A percentile compares a stretch with the other conserved stretches of the same genome.
Evolutionary conservation across 2,113 vertebrate genomes (phyloP).

Genomic region (Mandrillus leucophaeus): DNA sequence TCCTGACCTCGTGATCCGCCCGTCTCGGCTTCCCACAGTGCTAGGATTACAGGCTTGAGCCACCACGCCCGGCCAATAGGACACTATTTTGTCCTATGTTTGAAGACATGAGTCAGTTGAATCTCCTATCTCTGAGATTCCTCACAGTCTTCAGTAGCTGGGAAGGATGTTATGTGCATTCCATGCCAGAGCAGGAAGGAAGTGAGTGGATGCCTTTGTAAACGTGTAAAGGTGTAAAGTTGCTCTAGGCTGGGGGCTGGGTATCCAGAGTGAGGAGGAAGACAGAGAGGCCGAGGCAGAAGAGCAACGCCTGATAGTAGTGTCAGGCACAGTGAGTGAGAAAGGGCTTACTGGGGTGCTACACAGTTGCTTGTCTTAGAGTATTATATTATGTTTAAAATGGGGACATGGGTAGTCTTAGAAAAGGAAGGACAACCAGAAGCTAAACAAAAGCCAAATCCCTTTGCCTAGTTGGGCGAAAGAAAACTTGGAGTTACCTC

Average conservation of each 20-base stretch:
- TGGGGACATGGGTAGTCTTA: not conserved
- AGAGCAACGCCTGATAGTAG: not conserved
- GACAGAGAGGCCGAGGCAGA: not conserved
- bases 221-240: too few relatives aligned
- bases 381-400: not conserved
- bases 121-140: not conserved
- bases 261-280: not conserved
- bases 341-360: not conserved
- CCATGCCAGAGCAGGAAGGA: not conserved
- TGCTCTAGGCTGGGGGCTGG: not conserved
- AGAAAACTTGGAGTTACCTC: not conserved
- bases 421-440: not conserved
- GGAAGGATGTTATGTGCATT: not conserved
- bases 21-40: too few relatives aligned
- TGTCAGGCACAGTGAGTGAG: not conserved
- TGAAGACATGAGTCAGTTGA: not conserved
- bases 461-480: not conserved
- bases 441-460: not conserved
- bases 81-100: not conserved
- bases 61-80: too few relatives aligned
- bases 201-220: not conserved
- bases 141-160: not conserved
- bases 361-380: not conserved
- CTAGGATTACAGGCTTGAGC: too few relatives aligned
- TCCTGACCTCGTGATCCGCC: too few relatives aligned